Base-by-base conservation (phyloP, 2,888 invertebrate species). In the Caenorhabditis wallacei region DNA sequence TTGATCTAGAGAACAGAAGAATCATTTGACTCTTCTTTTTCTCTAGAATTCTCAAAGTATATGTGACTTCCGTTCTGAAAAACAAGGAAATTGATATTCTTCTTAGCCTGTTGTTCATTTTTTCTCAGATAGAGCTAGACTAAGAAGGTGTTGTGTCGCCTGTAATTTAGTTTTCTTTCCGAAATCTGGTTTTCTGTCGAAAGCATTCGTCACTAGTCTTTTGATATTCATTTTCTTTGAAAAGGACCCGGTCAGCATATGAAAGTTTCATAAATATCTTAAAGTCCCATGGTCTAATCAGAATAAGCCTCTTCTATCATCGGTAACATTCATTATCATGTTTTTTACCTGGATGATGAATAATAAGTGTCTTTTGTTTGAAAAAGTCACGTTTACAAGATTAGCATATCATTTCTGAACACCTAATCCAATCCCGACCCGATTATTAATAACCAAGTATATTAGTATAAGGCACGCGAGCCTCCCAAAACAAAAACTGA, bases 381-480 rank as follows among this genome's bases (percentile, higher is more conserved):
- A 18, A 26, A n/a, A 37, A 18, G 46, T 75, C 70, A 70, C 46
- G 57, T 30, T 35, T 24, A 40, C 26, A 11, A 30, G 74, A 74
- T 74, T 64, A 74, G 48, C 26, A 46, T 43, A 63, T 53, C 37
- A 48, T 56, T 59, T 20, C 18, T 24, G 64, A 64, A 74, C 72
- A 35, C 30, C 40, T 43, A 63, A 53, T 63, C 63, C 53, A 54
- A 40, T 57, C 56, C 59, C 30, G 24, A 22, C n/a, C 11, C 51
- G 35, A 35, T 24, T 66, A 66, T 66, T 64, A 64, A 64, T 64
- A 66, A 53, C 48, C 53, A 18, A 40, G 26, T 48, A 48, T 35
- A 66, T 35, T 13, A 59, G 13, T 59, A 59, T 59, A 37, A 35
- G 11, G 30, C 35, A 51, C 22, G 35, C 51, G 22, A 66, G 40